Percentiles rank a stretch among this genome's conserved stretches.
Conservation (phyloP, 1,140 invertebrate genomes). For the Megalonaias nervosa region DNA sequence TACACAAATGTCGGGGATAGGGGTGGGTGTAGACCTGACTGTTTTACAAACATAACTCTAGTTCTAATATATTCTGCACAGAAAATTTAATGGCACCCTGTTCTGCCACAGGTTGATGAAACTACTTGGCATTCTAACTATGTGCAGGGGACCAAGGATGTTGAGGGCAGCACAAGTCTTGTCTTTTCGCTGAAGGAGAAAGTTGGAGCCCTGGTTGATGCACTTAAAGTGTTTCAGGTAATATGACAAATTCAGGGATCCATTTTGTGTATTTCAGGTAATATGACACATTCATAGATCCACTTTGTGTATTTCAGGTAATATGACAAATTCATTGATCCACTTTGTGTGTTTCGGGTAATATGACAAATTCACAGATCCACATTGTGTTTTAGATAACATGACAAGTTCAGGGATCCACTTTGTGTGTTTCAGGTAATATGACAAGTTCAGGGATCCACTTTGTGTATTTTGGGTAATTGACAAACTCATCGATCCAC, state of each 20-base stretch:
- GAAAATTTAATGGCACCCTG: not conserved
- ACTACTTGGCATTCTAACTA: slow-evolving; percentile 31
- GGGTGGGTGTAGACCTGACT: too few species aligned
- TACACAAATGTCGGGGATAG: too few species aligned
- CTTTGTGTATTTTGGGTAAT: not conserved
- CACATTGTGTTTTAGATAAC: not conserved
- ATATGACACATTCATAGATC: slow-evolving; percentile 32
- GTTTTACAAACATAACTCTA: not conserved
- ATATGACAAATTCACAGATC: slow-evolving; percentile 32
- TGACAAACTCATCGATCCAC: too few species aligned
- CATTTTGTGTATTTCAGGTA: slow-evolving; percentile 82
- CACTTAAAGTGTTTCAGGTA: slow-evolving; percentile 89
- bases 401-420: too few species aligned
- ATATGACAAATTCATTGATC: not conserved
- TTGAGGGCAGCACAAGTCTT: slow-evolving; percentile 70
- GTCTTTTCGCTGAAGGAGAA: slow-evolving; percentile 89
- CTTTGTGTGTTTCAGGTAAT: too few species aligned
- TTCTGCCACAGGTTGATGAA: slow-evolving; percentile 2
- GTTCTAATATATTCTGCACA: not conserved
- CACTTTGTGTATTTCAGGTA: not conserved
- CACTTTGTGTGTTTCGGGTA: slow-evolving; percentile 66
- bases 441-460: too few species aligned
- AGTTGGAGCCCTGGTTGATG: slow-evolving; percentile 89
- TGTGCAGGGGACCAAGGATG: slow-evolving; percentile 47
- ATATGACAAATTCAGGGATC: not conserved